A percentile compares a stretch with the other conserved stretches of the same genome.
phyloP scores from a whole-genome alignment of 2,888 invertebrate species.

The Platerodrilus igneus region DNA sequence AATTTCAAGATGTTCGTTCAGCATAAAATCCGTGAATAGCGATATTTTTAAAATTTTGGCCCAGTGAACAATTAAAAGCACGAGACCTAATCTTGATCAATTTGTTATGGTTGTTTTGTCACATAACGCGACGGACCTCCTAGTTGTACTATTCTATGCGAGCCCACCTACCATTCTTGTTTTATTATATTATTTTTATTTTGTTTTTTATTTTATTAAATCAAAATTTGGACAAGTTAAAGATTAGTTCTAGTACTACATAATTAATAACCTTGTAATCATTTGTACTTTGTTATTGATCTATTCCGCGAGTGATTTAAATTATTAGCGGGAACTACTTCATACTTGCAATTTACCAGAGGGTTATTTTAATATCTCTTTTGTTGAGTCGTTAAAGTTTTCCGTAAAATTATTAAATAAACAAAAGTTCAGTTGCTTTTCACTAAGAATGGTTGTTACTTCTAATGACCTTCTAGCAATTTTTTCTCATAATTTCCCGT shows the following conservation, averaged over 20 bases:
- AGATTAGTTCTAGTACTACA: constrained; percentile 44
- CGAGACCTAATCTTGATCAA: constrained; percentile 47
- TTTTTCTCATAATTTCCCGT: too few species aligned
- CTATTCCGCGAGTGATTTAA: too few species aligned
- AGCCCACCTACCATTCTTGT: constrained; percentile 44
- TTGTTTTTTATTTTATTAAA: constrained; percentile 40
- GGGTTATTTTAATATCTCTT: too few species aligned
- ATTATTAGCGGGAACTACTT: too few species aligned
- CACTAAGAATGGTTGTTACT: too few species aligned
- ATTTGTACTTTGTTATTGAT: too few species aligned
- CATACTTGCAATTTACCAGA: too few species aligned
- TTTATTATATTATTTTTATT: constrained; percentile 45
- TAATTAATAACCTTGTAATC: constrained; percentile 40
- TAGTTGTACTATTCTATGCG: constrained; percentile 42
- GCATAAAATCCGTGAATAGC: constrained; percentile 13
- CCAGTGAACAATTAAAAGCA: constrained; percentile 47
- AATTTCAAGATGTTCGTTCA: too few species aligned
- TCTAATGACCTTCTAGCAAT: too few species aligned
- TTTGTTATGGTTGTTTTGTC: constrained; percentile 48
- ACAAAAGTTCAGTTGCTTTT: too few species aligned
- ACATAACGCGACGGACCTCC: constrained; percentile 48
- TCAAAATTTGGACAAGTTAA: constrained; percentile 39
- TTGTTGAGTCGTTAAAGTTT: too few species aligned
- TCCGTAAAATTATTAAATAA: too few species aligned
- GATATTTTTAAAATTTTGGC: constrained; percentile 38